A percentile compares a stretch with the other conserved stretches of the same genome.
Evolutionary conservation across 2,113 vertebrate species (phyloP).

Genomic region (Strix aluco): DNA sequence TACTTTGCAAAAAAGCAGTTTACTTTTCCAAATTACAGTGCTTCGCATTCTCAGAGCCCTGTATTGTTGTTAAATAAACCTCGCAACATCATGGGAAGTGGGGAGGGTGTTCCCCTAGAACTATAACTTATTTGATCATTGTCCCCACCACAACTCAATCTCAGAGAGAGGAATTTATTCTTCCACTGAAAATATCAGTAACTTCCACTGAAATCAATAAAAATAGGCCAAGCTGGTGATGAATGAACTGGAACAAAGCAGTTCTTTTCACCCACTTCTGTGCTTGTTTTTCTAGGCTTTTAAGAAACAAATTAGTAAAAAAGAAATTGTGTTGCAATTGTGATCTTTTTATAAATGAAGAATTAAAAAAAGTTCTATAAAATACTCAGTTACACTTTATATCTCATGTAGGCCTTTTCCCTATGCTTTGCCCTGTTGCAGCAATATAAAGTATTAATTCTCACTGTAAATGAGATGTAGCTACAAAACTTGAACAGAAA

Average conservation of each 20-base stretch:
- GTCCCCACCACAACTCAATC: neutral
- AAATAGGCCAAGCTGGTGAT: neutral
- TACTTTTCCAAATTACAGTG: neutral
- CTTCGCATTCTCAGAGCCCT: neutral
- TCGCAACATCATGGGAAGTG: neutral
- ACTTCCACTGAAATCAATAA: neutral
- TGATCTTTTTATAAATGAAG: neutral
- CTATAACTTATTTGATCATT: neutral
- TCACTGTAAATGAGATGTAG: neutral
- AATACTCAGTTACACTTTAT: neutral
- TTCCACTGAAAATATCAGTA: neutral
- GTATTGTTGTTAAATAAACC: neutral
- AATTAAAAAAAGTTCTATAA: neutral
- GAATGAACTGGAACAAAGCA: neutral
- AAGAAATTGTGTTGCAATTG: neutral
- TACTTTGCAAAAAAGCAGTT: neutral
- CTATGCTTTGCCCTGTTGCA: neutral
- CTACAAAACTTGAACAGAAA: neutral
- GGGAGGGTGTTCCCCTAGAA: neutral
- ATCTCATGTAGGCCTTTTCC: neutral
- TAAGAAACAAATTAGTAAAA: neutral
- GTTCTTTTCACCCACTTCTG: neutral
- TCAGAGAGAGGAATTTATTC: constrained; percentile 10
- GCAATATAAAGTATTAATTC: neutral
- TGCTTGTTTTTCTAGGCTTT: neutral